These are phyloP conservation scores for Vidua chalybeata DNA, from an alignment of 2,113 vertebrate genomes.

Conservation along the genomic window DNA sequence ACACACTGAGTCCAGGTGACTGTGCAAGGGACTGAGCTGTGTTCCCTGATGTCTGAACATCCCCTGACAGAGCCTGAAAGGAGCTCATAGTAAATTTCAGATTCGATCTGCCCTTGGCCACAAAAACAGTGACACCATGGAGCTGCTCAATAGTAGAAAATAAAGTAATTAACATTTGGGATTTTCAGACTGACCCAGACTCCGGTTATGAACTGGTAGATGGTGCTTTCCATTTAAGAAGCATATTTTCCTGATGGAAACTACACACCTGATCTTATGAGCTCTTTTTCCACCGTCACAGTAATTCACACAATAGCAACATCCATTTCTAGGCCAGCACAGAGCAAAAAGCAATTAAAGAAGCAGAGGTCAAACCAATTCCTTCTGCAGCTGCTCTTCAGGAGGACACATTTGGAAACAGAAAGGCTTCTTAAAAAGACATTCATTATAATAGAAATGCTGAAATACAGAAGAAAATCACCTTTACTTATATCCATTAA, in stretches of 20 bases:
- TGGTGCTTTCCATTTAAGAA: constrained; percentile 17
- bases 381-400: constrained; percentile 8
- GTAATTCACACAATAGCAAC: constrained; percentile 28
- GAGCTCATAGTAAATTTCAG: background rate
- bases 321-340: constrained; percentile 27
- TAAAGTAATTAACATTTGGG: background rate
- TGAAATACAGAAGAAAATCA: background rate
- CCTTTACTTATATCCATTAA: background rate
- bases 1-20: background rate
- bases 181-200: background rate
- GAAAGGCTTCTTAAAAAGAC: background rate
- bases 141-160: constrained; percentile 1
- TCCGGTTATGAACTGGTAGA: background rate
- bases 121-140: background rate
- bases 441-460: background rate
- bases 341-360: constrained; percentile 56
- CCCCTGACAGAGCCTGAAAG: background rate
- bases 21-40: background rate
- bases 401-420: background rate
- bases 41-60: background rate
- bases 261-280: constrained; percentile 16
- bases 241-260: constrained; percentile 1
- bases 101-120: background rate
- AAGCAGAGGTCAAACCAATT: constrained; percentile 51
- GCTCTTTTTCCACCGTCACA: background rate